Evolutionary conservation across 1,140 invertebrate species (phyloP), one percentile per base, ranked within the genome.

Genomic region (Dinoponera quadriceps): DNA sequence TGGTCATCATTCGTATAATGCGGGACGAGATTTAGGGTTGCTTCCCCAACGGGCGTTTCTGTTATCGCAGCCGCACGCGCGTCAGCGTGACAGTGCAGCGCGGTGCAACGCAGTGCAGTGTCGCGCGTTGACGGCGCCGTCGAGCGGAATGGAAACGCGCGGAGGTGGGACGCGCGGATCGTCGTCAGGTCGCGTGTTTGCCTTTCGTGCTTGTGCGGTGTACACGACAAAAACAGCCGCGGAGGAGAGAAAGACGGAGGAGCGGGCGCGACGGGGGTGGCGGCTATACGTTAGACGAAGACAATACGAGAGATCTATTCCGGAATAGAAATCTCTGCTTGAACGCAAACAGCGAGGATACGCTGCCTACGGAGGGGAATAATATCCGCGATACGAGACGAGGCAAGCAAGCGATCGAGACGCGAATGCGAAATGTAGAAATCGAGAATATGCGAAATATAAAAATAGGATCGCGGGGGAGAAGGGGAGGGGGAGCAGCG

Each of bases 111-210:
- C 38, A 11, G 5, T 38, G 48, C 48, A 77, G 48, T 44, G 44
- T 60, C 55, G 57, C 63, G 27, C 27, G 27, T 44, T 27, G 49
- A 44, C 29, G 20, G 49, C 44, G 33, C 57, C 73, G 51, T 65
- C 72, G 60, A 82, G 29, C 71, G 60, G n/a, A 77, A 77, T 48
- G 22, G 57, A 57, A 51, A 55, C 51, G 29, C 62, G 74, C 60
- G 44, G n/a, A n/a, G n/a, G n/a, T 59, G 73, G 27, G 48, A 25
- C 74, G 60, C n/a, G 60, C 49, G 75, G 74, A 68, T 68, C 60
- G 14, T 77, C 48, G 62, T 25, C n/a, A 7, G 38, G 7, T 44
- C 49, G 29, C 74, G 51, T 78, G 49, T 57, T 69, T 57, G 75
- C 75, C 22, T 68, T 78, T 27, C 49, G 75, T 55, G 49, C 63